Evolutionary conservation across 2,113 vertebrate species (phyloP), one percentile per base, ranked within the genome.

Genomic region (Holacanthus passer): DNA sequence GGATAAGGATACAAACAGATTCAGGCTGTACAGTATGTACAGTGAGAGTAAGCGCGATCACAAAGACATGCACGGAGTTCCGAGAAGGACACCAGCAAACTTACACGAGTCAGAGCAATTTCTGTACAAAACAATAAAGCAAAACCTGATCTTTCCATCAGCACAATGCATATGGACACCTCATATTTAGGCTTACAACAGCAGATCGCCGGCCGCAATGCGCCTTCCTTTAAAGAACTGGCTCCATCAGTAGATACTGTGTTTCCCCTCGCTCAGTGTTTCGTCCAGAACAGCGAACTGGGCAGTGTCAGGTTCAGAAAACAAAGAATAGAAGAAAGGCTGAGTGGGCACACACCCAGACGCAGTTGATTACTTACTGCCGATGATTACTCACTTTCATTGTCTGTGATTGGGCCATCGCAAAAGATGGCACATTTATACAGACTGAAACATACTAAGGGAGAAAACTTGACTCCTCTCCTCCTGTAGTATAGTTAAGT

Each of bases 271-370:
- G 1, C 52, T 76, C 48, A 17, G 79, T 56, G 43, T 73, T 86
- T 82, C 27, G 47, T 71, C 86, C 86, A 82, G 65, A 77, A 73
- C 6, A 71, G 71, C 58, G 43, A 76, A 79, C 7, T 31, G 59
- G 70, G 77, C 82, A 73, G 86, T 64, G 63, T 89, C 84, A 55
- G 77, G 81, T 88, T 89, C 41, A 65, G 58, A 83, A 77, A 82
- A 79, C 69, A 81, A 85, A 81, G 62, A 74, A 27, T 43, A 37
- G 14, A 84, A 13, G 9, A 79, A 69, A 83, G 59, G 81, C 56
- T 75, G 74, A 82, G 77, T 73, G 71, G 11, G 52, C 60, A 80
- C 53, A 77, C 48, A 83, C 66, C 24, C 56, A 74, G 35, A 86
- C 17, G 24, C 53, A 81, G 48, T 24, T 82, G 71, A 87, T 87